A percentile compares a stretch with the other conserved stretches of the same genome.
Evolutionary conservation across 2,888 invertebrate species (phyloP).

Genomic region (Apocheima hispidaria): DNA sequence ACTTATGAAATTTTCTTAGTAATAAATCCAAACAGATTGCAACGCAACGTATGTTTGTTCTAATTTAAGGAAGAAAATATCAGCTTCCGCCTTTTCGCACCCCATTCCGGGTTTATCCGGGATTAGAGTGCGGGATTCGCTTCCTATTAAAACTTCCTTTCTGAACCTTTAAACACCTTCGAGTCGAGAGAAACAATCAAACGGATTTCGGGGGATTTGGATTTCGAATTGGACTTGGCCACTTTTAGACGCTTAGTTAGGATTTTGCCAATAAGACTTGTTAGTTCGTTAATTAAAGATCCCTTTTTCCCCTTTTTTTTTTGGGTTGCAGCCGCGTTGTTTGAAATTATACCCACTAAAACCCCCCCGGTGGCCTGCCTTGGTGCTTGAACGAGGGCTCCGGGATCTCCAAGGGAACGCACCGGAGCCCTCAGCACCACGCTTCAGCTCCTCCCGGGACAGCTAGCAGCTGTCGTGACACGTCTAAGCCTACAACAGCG

Average conservation of each 20-base stretch:
- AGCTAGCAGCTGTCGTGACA: too few relatives aligned
- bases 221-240: slow-evolving; percentile 26
- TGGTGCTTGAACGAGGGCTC: too few relatives aligned
- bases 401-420: too few relatives aligned
- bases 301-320: too few relatives aligned
- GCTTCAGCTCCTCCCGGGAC: too few relatives aligned
- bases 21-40: slow-evolving; percentile 11
- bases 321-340: too few relatives aligned
- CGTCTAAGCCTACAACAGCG: too few relatives aligned
- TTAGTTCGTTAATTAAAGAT: slow-evolving; percentile 15
- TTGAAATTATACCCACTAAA: too few relatives aligned
- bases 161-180: slow-evolving; percentile 51
- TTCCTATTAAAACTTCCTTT: slow-evolving; percentile 58
- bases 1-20: slow-evolving; percentile 3
- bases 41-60: slow-evolving; percentile 33
- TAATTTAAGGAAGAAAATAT: slow-evolving; percentile 41
- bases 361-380: too few relatives aligned
- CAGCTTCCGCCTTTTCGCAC: slow-evolving; percentile 33
- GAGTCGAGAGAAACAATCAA: slow-evolving; percentile 40
- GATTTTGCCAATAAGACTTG: slow-evolving; percentile 22
- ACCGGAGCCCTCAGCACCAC: too few relatives aligned
- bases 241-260: slow-evolving; percentile 11
- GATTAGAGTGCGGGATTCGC: slow-evolving; percentile 51
- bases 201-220: slow-evolving; percentile 35
- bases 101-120: slow-evolving; percentile 41